phyloP scores from a whole-genome alignment of 2,113 vertebrate genomes.

The Symphodus melops region DNA sequence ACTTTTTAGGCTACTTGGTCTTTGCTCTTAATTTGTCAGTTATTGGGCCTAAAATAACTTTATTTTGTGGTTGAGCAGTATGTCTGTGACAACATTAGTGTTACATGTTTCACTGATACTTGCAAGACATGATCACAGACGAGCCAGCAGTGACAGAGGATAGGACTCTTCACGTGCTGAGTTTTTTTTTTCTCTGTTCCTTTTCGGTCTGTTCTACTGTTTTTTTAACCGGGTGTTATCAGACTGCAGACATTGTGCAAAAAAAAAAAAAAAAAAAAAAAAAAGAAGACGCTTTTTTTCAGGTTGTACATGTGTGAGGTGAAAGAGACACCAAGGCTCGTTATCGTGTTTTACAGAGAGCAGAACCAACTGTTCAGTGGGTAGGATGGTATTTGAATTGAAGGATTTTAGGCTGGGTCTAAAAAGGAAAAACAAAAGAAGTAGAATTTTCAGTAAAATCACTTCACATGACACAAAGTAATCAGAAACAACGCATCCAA shows the following conservation, averaged over 20 bases:
- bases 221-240: slow-evolving; percentile 36
- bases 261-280: too few relatives aligned
- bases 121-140: slow-evolving; percentile 65
- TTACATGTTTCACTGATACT: slow-evolving; percentile 66
- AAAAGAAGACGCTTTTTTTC: slow-evolving; percentile 40
- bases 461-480: slow-evolving; percentile 8
- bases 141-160: slow-evolving; percentile 56
- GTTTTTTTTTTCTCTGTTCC: slow-evolving; percentile 43
- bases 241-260: slow-evolving; percentile 40
- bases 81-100: slow-evolving; percentile 67
- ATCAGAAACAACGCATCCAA: too few relatives aligned
- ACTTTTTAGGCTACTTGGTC: slow-evolving; percentile 53
- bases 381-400: slow-evolving; percentile 37
- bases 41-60: slow-evolving; percentile 71
- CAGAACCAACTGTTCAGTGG: slow-evolving; percentile 35
- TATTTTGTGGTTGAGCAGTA: slow-evolving; percentile 42
- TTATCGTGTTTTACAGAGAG: slow-evolving; percentile 16
- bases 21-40: slow-evolving; percentile 76
- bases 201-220: slow-evolving; percentile 36
- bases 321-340: slow-evolving; percentile 40
- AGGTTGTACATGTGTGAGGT: slow-evolving; percentile 40
- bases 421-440: slow-evolving; percentile 3
- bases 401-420: slow-evolving; percentile 20
- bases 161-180: slow-evolving; percentile 47
- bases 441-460: slow-evolving; percentile 24